A percentile compares a stretch with the other conserved stretches of the same genome.
These are phyloP conservation scores for Hemibagrus wyckioides DNA, from an alignment of 2,113 vertebrate genomes.

Conservation along the genomic window DNA sequence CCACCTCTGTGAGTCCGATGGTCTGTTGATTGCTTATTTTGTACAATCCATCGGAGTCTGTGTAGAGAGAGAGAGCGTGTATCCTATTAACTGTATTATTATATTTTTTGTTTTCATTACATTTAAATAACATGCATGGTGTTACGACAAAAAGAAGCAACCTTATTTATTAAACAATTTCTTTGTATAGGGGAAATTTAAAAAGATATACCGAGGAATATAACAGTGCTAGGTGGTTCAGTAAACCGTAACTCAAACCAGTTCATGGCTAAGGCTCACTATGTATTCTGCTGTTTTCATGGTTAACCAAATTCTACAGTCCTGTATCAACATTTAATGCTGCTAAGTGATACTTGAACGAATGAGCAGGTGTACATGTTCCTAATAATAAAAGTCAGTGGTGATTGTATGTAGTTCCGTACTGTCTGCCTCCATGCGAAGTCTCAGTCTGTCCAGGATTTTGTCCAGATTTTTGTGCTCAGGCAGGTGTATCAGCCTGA, in stretches of 20 bases:
- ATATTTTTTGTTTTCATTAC: too few species aligned
- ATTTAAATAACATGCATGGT: neutral
- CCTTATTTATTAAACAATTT: neutral
- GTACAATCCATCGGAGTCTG: conserved; percentile 49
- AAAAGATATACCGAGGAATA: neutral
- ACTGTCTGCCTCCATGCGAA: conserved; percentile 64
- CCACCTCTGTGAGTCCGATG: conserved; percentile 68
- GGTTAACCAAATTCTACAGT: neutral
- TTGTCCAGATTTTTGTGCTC: conserved; percentile 59
- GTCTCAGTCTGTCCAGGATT: conserved; percentile 67
- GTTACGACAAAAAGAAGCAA: neutral
- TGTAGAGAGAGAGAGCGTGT: neutral
- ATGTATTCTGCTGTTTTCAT: neutral
- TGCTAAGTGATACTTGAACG: neutral
- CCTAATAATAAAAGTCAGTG: neutral
- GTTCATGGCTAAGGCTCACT: neutral
- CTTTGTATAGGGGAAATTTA: too few species aligned
- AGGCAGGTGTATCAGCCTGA: conserved; percentile 63
- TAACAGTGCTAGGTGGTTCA: neutral
- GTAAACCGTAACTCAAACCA: neutral
- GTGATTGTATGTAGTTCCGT: conserved; percentile 6
- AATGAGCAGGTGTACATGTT: neutral
- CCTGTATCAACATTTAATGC: neutral
- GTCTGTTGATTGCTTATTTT: conserved; percentile 60
- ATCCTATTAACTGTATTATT: neutral